Base-by-base conservation (phyloP, 2,888 invertebrate species). In the Cantharis flavilabris region DNA sequence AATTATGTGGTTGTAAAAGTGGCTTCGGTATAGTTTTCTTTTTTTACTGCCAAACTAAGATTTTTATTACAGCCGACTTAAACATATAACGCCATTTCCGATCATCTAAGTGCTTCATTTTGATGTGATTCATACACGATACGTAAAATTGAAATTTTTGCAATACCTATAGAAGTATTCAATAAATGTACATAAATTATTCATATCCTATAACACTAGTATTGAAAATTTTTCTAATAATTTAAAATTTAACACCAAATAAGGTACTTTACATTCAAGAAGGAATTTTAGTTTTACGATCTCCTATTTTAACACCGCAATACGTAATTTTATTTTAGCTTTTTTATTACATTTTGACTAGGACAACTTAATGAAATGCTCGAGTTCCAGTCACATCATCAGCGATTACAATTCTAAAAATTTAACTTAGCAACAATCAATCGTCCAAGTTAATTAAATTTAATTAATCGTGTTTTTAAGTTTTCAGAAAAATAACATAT, bases 111-210 rank as follows among this genome's bases (percentile, higher is more conserved):
- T 67, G 26, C 23, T 67, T 18, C 23, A 67, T 67, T 67, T 67
- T 26, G 65, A 23, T 67, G 64, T 64, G 64, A 64, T 64, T 64
- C 20, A 20, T 20, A 20, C 13, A n/a, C 10, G 13, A 49, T 49
- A 49, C 49, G n/a, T 49, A 67, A 67, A 67, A 67, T 67, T 67
- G 20, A 67, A 23, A 64, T 64, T 67, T 26, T 14, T 23, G 23
- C 49, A 49, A 49, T 49, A 49, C n/a, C 18, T 65, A 23, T 13
- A 13, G 23, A 20, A 20, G 26, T 23, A 67, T 67, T 67, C 65
- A 67, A 67, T 67, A 67, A 67, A 67, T 23, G 65, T 23, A 67
- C 65, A 67, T 67, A 67, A 67, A 67, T 67, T 67, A 67, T 67
- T 67, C 65, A 67, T 67, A 20, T 67, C 65, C 20, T 23, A 67